These are phyloP conservation scores for Hoplodrina blanda DNA, from an alignment of 2,888 invertebrate species.

Conservation along the genomic window DNA sequence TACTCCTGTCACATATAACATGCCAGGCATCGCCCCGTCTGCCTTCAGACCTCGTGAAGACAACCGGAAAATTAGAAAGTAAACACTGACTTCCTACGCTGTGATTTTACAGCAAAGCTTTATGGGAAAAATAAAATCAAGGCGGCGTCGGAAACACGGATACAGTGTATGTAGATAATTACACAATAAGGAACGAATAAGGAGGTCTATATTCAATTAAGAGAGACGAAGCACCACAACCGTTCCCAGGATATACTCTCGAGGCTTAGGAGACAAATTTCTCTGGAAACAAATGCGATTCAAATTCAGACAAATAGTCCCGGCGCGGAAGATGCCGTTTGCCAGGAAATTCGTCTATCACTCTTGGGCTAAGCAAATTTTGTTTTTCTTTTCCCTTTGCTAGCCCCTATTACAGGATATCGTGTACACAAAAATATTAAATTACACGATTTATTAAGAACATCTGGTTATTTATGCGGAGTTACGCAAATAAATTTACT, in stretches of 20 bases:
- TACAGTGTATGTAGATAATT: conserved; percentile 72
- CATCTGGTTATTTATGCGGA: conserved; percentile 52
- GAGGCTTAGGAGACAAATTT: conserved; percentile 89
- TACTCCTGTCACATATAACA: conserved; percentile 79
- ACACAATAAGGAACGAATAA: conserved; percentile 72
- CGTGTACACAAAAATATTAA: conserved; percentile 62
- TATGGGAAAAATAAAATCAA: conserved; percentile 68
- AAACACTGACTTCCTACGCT: conserved; percentile 80
- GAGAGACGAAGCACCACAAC: conserved; percentile 81
- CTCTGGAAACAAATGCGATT: conserved; percentile 89
- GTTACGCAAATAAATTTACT: conserved; percentile 32
- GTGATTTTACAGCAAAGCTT: conserved; percentile 72
- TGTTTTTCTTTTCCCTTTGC: conserved; percentile 80
- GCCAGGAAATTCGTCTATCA: conserved; percentile 90
- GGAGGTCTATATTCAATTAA: conserved; percentile 86
- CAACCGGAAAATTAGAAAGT: conserved; percentile 90
- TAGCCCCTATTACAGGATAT: conserved; percentile 70
- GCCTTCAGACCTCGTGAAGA: conserved; percentile 83
- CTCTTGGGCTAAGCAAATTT: conserved; percentile 85
- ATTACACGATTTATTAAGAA: conserved; percentile 59
- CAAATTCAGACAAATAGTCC: conserved; percentile 91
- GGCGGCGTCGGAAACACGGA: conserved; percentile 47
- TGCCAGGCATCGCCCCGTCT: conserved; percentile 76
- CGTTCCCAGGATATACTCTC: conserved; percentile 79
- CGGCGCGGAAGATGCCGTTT: conserved; percentile 87